Conservation (phyloP, 2,797 vertebrate genomes). For the Meriones psammophilus region DNA sequence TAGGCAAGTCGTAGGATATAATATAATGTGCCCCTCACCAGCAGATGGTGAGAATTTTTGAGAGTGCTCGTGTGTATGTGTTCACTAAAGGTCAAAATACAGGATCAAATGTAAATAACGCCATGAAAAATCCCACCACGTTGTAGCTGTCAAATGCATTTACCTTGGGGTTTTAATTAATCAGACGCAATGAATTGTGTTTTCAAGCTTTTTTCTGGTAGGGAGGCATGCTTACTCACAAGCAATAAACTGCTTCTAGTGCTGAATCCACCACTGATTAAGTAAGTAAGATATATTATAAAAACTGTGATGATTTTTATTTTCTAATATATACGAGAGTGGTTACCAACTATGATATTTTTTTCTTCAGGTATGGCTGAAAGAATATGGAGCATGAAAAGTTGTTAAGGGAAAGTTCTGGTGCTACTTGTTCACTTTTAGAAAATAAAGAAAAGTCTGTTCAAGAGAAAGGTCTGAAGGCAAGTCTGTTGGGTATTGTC, state of each 20-base stretch:
- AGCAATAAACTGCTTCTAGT: conserved; percentile 32
- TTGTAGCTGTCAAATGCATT: conserved; percentile 35
- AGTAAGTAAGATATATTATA: neutral
- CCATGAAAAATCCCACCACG: neutral
- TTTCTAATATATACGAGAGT: neutral
- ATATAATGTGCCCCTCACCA: neutral
- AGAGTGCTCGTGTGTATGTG: neutral
- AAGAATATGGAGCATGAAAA: neutral
- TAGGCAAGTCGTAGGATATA: neutral
- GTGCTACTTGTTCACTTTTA: conserved; percentile 28
- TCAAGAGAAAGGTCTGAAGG: conserved; percentile 5
- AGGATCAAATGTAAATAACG: conserved; percentile 32
- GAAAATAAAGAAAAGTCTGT: neutral
- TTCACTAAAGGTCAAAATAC: conserved; percentile 20
- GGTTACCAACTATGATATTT: neutral
- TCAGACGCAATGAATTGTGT: neutral
- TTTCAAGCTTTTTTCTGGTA: conserved; percentile 17
- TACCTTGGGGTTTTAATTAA: conserved; percentile 60
- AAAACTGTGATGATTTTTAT: conserved; percentile 5
- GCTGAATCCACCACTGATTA: neutral
- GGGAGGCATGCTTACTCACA: conserved; percentile 50
- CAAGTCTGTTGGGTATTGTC: too few species aligned
- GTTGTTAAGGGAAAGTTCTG: neutral
- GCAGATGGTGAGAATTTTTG: neutral
- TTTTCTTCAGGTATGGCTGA: neutral